Evolutionary conservation across 2,888 invertebrate genomes (phyloP).

Genomic region (Sceliomorpha sp.): DNA sequence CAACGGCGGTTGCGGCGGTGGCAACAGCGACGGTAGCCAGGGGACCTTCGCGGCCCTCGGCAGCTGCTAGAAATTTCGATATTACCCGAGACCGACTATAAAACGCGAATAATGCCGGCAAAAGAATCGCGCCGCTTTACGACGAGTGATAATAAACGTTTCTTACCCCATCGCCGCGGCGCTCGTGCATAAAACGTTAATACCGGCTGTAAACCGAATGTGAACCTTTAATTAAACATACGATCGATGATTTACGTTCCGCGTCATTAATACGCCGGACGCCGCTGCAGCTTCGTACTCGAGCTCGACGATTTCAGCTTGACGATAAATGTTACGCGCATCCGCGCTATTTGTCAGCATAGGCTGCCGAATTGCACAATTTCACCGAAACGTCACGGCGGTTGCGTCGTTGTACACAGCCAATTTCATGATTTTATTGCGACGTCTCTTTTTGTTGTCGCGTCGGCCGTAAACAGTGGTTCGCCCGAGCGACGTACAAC

Average conservation of each 20-base stretch:
- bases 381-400: too few species aligned
- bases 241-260: slow-evolving; percentile 51
- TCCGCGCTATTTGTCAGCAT: too few species aligned
- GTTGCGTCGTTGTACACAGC: too few species aligned
- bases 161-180: slow-evolving; percentile 16
- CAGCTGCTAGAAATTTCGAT: slow-evolving; percentile 34
- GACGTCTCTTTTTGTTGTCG: too few species aligned
- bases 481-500: too few species aligned
- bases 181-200: slow-evolving; percentile 46
- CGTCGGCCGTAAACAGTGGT: too few species aligned
- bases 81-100: slow-evolving; percentile 32
- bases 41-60: slow-evolving; percentile 4
- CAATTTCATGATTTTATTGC: too few species aligned
- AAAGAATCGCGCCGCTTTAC: slow-evolving; percentile 43
- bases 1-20: too few species aligned
- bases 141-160: slow-evolving; percentile 52
- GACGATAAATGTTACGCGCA: slow-evolving; percentile 37
- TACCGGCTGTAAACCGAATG: slow-evolving; percentile 32
- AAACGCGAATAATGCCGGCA: slow-evolving; percentile 35
- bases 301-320: slow-evolving; percentile 32
- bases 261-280: slow-evolving; percentile 16
- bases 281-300: slow-evolving; percentile 29
- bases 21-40: neutral
- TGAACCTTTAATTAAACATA: slow-evolving; percentile 52
- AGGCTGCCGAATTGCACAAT: too few species aligned